Conservation (phyloP, 2,113 vertebrate genomes). For the Sigmodon hispidus region DNA sequence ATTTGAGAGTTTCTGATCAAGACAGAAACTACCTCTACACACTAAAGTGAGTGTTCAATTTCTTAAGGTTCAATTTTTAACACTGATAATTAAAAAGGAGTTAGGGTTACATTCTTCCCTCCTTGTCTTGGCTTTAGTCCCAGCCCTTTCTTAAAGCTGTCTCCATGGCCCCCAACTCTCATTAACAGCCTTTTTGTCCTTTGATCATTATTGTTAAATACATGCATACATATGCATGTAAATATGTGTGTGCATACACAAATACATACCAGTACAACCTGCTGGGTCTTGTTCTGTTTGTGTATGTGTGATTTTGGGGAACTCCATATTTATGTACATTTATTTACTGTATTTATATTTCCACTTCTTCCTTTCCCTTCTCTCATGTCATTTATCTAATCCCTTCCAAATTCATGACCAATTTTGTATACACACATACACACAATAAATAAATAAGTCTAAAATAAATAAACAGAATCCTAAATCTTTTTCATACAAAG, state of each 20-base stretch:
- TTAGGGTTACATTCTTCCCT: not conserved
- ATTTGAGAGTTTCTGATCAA: too few relatives aligned
- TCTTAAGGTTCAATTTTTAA: not conserved
- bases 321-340: too few relatives aligned
- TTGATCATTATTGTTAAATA: not conserved
- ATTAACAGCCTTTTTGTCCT: not conserved
- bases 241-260: not conserved
- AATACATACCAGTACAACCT: not conserved
- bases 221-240: not conserved
- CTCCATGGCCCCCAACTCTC: too few relatives aligned
- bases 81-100: too few relatives aligned
- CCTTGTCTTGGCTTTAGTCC: too few relatives aligned
- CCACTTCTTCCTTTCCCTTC: too few relatives aligned
- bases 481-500: not conserved
- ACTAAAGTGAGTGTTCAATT: rapidly evolving
- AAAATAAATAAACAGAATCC: not conserved
- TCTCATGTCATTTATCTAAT: not conserved
- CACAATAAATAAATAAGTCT: not conserved
- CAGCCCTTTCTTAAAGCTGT: not conserved
- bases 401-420: not conserved
- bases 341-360: not conserved
- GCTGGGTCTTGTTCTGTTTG: not conserved
- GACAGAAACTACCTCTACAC: too few relatives aligned
- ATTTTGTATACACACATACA: not conserved
- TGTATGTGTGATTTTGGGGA: not conserved